These are phyloP conservation scores for Pollenia angustigena DNA, from an alignment of 2,888 invertebrate species.

Conservation along the genomic window DNA sequence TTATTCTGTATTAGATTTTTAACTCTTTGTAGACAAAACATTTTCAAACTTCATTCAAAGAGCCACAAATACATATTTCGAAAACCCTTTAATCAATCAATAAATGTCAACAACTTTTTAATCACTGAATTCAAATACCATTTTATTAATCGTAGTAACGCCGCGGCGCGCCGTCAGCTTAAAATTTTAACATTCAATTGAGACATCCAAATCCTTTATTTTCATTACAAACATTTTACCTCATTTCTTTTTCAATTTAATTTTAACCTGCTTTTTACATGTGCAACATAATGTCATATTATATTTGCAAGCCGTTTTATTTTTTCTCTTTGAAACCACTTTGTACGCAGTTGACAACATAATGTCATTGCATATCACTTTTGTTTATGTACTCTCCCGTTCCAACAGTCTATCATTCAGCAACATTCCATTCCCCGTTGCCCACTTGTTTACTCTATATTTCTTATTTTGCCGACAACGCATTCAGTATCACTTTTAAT, in stretches of 20 bases:
- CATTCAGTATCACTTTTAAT: slow-evolving; percentile 70
- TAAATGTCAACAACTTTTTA: slow-evolving; percentile 1
- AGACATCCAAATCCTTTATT: neutral
- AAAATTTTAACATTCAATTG: slow-evolving; percentile 17
- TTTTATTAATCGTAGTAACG: neutral
- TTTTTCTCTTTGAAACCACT: slow-evolving; percentile 35
- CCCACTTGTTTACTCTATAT: neutral
- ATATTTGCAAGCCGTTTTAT: slow-evolving; percentile 29
- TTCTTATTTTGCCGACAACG: slow-evolving; percentile 47
- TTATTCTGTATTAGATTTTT: too few relatives aligned
- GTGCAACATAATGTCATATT: slow-evolving; percentile 43
- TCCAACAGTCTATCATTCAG: slow-evolving; percentile 14
- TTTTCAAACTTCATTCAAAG: too few relatives aligned
- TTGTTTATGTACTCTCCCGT: slow-evolving; percentile 50
- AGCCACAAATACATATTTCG: too few relatives aligned
- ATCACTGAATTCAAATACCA: neutral
- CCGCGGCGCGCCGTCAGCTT: neutral
- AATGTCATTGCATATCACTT: slow-evolving; percentile 53
- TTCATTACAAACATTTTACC: slow-evolving; percentile 13
- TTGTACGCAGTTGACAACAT: slow-evolving; percentile 50
- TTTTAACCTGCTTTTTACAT: slow-evolving; percentile 15
- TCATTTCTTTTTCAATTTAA: slow-evolving; percentile 35
- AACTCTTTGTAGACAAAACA: too few relatives aligned
- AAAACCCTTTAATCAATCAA: neutral
- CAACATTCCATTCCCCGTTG: neutral